A percentile compares a stretch with the other conserved stretches of the same genome.
Conservation (phyloP, 2,797 vertebrate genomes). For the Clarias pachynema region DNA sequence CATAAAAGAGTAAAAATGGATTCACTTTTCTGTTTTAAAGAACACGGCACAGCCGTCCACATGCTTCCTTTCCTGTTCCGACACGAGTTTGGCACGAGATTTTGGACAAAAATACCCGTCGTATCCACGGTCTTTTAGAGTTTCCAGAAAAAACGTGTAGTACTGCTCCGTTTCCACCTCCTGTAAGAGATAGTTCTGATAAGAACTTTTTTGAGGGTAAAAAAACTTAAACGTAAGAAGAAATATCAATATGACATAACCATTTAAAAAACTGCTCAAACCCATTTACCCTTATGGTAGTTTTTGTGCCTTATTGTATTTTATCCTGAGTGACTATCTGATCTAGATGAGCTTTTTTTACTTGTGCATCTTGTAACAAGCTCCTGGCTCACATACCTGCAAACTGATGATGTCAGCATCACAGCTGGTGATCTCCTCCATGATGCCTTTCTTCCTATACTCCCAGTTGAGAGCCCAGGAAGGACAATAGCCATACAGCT, state of each 20-base stretch:
- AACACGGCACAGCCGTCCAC: constrained; percentile 98
- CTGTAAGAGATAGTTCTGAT: constrained; percentile 64
- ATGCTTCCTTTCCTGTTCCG: constrained; percentile 95
- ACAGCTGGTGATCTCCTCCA: constrained; percentile 97
- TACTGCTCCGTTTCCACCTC: constrained; percentile 99
- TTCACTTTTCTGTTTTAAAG: constrained; percentile 97
- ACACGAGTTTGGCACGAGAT: constrained; percentile 99
- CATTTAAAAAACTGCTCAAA: not conserved
- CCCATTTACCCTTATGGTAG: not conserved
- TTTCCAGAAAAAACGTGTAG: constrained; percentile 93
- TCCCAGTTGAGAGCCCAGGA: constrained; percentile 99
- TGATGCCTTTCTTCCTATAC: constrained; percentile 98
- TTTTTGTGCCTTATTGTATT: not conserved
- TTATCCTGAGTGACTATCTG: not conserved
- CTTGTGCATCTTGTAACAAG: too few relatives aligned
- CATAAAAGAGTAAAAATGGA: not conserved
- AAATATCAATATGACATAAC: not conserved
- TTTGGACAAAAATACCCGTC: constrained; percentile 98
- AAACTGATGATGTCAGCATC: constrained; percentile 98
- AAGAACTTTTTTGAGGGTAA: not conserved
- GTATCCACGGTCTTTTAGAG: constrained; percentile 92
- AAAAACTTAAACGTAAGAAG: not conserved
- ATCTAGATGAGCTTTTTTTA: not conserved
- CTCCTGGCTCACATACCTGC: constrained; percentile 76
- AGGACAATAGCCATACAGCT: constrained; percentile 98